These are phyloP conservation scores for Heliopora coerulea DNA, from an alignment of 92 coral and sea anemone species.

Conservation along the genomic window DNA sequence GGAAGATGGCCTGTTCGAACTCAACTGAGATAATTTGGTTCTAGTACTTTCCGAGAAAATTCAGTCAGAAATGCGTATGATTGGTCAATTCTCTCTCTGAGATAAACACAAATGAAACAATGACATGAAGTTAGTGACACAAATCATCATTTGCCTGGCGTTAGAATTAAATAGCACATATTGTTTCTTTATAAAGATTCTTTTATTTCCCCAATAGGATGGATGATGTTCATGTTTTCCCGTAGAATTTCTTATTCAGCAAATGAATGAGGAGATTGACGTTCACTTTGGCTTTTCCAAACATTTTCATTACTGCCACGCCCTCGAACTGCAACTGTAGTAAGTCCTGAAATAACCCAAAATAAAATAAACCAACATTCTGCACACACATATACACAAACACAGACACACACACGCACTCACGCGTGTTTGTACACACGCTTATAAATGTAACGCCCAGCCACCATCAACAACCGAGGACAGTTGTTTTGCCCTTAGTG, in stretches of 20 bases:
- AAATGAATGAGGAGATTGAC: constrained; percentile 91
- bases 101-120: neutral
- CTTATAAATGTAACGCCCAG: too few species aligned
- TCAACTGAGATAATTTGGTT: too few species aligned
- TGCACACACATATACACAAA: too few species aligned
- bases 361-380: too few species aligned
- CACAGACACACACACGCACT: too few species aligned
- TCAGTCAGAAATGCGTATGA: too few species aligned
- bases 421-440: too few species aligned
- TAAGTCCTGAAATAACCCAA: constrained; percentile 88
- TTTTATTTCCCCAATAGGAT: neutral
- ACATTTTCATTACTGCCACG: constrained; percentile 99
- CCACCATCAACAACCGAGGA: too few species aligned
- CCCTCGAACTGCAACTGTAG: constrained; percentile 98
- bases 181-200: constrained; percentile 15
- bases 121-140: neutral
- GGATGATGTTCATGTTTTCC: constrained; percentile 60
- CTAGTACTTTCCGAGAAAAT: too few species aligned
- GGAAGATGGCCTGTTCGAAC: too few species aligned
- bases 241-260: constrained; percentile 98
- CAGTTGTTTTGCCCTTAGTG: too few species aligned
- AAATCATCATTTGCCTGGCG: neutral
- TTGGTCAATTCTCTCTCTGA: neutral
- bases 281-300: constrained; percentile 95
- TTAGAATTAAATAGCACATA: constrained; percentile 11